phyloP scores from a whole-genome alignment of 92 coral and sea anemone species.

The Phenganax subtilis region DNA sequence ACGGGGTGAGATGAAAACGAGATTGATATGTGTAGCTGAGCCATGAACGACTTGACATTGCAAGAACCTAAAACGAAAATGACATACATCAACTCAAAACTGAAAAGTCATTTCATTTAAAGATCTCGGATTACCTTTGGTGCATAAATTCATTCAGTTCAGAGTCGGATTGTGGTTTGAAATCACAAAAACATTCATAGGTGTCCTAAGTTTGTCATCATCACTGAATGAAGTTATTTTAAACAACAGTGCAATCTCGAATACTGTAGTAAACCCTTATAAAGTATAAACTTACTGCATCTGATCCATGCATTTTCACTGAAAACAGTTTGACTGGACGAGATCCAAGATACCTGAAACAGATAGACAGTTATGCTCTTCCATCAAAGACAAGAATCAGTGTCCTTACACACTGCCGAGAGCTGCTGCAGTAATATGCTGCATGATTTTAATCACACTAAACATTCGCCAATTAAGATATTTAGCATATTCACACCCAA shows the following conservation, averaged over 20 bases:
- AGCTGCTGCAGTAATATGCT: too few species aligned
- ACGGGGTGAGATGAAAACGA: constrained; percentile 88
- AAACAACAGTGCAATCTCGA: too few species aligned
- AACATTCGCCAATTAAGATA: too few species aligned
- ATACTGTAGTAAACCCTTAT: neutral
- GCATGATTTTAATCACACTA: too few species aligned
- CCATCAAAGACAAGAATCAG: neutral
- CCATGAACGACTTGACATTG: constrained; percentile 99
- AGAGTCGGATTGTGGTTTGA: constrained; percentile 20
- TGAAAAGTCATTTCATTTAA: neutral
- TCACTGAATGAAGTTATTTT: constrained; percentile 4
- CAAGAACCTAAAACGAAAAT: constrained; percentile 66
- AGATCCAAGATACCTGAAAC: constrained; percentile 81
- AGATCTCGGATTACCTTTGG: neutral
- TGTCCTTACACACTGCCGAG: too few species aligned
- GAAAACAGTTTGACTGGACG: constrained; percentile 91
- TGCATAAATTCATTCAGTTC: neutral
- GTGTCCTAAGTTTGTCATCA: constrained; percentile 26
- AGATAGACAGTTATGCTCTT: neutral
- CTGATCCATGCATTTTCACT: constrained; percentile 95
- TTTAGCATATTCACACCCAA: too few species aligned
- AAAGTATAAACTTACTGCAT: constrained; percentile 64
- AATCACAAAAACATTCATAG: constrained; percentile 1
- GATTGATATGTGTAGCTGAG: constrained; percentile 93
- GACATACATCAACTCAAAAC: neutral